Percentiles rank a stretch among this genome's conserved stretches.
Conservation (phyloP, 1,140 invertebrate genomes). For the Leptonema lineaticorne region DNA sequence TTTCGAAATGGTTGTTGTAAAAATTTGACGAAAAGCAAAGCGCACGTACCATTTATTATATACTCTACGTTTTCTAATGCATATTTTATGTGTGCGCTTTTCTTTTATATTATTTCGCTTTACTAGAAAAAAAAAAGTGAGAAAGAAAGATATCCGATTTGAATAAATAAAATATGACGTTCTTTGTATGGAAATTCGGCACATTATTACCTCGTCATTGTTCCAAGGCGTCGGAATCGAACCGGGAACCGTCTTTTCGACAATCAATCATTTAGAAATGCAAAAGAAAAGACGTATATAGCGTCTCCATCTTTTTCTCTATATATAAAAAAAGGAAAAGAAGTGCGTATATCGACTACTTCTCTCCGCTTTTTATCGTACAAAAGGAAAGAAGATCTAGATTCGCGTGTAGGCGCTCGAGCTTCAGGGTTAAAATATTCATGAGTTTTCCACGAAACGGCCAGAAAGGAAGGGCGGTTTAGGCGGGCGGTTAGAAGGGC, state of each 20-base stretch:
- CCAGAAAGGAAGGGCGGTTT: neutral
- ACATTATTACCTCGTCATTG: slow-evolving; percentile 4
- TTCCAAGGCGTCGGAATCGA: slow-evolving; percentile 1
- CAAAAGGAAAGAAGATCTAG: slow-evolving; percentile 17
- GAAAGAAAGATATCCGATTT: neutral
- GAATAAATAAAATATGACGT: neutral
- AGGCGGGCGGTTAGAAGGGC: too few relatives aligned
- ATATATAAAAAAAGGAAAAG: slow-evolving; percentile 9
- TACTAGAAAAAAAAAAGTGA: too few relatives aligned
- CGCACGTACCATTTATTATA: too few relatives aligned
- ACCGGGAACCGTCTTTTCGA: neutral
- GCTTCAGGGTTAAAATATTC: slow-evolving; percentile 22
- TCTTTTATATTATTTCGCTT: too few relatives aligned
- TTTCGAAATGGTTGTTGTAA: too few relatives aligned
- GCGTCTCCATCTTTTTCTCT: neutral
- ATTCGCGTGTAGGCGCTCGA: neutral
- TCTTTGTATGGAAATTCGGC: slow-evolving; percentile 11
- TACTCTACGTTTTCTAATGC: too few relatives aligned
- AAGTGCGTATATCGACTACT: neutral
- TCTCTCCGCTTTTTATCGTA: neutral
- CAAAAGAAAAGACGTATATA: neutral
- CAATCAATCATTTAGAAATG: slow-evolving; percentile 12
- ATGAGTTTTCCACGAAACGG: slow-evolving; percentile 25
- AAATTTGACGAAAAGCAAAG: too few relatives aligned
- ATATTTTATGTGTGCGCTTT: too few relatives aligned